Evolutionary conservation across 2,888 invertebrate genomes (phyloP).

Genomic region (Dasysyrphus albostriatus): DNA sequence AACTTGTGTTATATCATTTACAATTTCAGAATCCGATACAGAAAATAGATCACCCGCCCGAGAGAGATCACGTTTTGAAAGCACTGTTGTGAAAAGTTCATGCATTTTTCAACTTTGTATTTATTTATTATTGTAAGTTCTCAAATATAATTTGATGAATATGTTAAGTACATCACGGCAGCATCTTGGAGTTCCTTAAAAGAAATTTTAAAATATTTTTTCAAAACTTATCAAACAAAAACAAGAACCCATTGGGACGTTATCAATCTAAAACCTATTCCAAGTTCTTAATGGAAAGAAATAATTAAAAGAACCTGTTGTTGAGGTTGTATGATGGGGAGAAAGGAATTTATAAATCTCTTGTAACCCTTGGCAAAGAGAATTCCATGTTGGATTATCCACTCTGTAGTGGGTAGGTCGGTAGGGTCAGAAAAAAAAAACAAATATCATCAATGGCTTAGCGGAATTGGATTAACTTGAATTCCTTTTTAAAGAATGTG

Average conservation of each 20-base stretch:
- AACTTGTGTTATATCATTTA: conserved; percentile 93
- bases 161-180: conserved; percentile 30
- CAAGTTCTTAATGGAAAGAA: conserved; percentile 24
- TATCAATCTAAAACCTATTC: not conserved
- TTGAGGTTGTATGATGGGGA: conserved; percentile 6
- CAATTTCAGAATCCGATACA: conserved; percentile 93
- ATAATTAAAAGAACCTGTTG: conserved; percentile 1
- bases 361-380: conserved; percentile 52
- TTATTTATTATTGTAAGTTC: not conserved
- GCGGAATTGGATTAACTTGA: conserved; percentile 67
- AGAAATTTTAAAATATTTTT: not conserved
- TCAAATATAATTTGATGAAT: conserved; percentile 23
- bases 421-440: conserved; percentile 42
- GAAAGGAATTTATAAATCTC: conserved; percentile 57
- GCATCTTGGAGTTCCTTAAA: conserved; percentile 38
- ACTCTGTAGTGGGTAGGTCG: conserved; percentile 27
- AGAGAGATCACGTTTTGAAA: conserved; percentile 94
- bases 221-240: not conserved
- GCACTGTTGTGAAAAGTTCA: conserved; percentile 94
- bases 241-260: not conserved
- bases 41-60: conserved; percentile 96
- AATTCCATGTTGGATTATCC: conserved; percentile 64
- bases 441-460: conserved; percentile 45
- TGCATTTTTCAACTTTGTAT: conserved; percentile 88
- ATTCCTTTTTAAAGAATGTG: conserved; percentile 14